Percentiles rank a stretch among this genome's conserved stretches.
phyloP scores from a whole-genome alignment of 2,113 vertebrate species.

The Mormoops blainvillei region DNA sequence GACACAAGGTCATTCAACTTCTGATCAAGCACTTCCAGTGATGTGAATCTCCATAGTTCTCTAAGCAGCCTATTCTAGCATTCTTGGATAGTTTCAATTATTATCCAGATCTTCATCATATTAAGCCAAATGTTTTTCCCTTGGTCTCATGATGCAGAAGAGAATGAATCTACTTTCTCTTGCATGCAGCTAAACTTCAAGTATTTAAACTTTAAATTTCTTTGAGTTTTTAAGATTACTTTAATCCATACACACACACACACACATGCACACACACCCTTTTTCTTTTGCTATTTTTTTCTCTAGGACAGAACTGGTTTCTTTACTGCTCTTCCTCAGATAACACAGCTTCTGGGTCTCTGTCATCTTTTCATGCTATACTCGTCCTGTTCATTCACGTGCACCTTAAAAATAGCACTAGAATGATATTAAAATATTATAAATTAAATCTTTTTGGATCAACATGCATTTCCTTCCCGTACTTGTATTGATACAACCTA shows the following conservation, averaged over 20 bases:
- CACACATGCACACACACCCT: neutral
- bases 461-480: neutral
- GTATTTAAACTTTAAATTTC: conserved; percentile 38
- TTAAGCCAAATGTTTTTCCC: conserved; percentile 22
- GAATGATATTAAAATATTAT: neutral
- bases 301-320: neutral
- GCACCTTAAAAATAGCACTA: neutral
- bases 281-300: neutral
- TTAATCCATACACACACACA: neutral
- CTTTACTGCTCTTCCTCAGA: neutral
- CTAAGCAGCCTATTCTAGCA: neutral
- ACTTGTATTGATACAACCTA: neutral
- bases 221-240: conserved; percentile 32
- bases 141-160: conserved; percentile 51
- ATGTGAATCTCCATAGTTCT: conserved; percentile 21
- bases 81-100: conserved; percentile 46
- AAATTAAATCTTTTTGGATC: conserved; percentile 19
- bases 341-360: neutral
- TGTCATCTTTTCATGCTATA: neutral
- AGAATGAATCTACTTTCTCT: conserved; percentile 61
- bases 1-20: conserved; percentile 25
- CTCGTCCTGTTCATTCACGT: neutral
- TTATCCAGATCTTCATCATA: conserved; percentile 48
- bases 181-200: conserved; percentile 18
- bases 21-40: conserved; percentile 6